phyloP scores from a whole-genome alignment of 1,140 invertebrate genomes.

The Matsumurasca onukii region DNA sequence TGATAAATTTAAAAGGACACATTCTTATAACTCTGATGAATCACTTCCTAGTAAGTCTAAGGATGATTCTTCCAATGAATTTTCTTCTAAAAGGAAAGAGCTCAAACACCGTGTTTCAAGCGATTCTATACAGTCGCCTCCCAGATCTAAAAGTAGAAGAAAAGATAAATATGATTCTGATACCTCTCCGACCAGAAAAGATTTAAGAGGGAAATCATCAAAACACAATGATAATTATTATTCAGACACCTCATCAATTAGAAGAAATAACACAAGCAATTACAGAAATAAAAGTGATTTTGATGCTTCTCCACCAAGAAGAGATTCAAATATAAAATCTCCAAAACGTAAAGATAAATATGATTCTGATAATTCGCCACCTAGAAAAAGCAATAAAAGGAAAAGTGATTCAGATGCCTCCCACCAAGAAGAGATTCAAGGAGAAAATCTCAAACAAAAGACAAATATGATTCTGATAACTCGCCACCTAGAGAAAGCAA shows the following conservation, averaged over 20 bases:
- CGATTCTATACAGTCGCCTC: too few relatives aligned
- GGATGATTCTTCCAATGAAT: constrained; percentile 20
- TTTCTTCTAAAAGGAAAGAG: too few relatives aligned
- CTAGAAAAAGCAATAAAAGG: constrained; percentile 31
- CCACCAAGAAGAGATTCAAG: constrained; percentile 44
- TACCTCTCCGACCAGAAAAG: too few relatives aligned
- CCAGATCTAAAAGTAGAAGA: too few relatives aligned
- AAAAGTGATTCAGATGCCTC: constrained; percentile 45
- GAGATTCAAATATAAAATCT: too few relatives aligned
- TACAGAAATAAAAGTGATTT: constrained; percentile 32
- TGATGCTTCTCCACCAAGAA: constrained; percentile 41
- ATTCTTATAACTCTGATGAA: not conserved
- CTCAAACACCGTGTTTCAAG: too few relatives aligned
- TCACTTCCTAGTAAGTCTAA: not conserved
- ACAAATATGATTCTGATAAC: constrained; percentile 31
- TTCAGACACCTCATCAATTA: not conserved
- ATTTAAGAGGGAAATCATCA: too few relatives aligned
- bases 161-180: too few relatives aligned
- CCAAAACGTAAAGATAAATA: too few relatives aligned
- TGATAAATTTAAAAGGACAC: not conserved
- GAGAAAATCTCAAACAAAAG: constrained; percentile 20
- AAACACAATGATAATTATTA: too few relatives aligned
- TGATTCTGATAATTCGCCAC: constrained; percentile 40
- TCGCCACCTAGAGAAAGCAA: constrained; percentile 36
- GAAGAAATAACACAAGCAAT: not conserved